Conservation (phyloP, 2,888 invertebrate species). For the Sarcophaga caerulescens region DNA sequence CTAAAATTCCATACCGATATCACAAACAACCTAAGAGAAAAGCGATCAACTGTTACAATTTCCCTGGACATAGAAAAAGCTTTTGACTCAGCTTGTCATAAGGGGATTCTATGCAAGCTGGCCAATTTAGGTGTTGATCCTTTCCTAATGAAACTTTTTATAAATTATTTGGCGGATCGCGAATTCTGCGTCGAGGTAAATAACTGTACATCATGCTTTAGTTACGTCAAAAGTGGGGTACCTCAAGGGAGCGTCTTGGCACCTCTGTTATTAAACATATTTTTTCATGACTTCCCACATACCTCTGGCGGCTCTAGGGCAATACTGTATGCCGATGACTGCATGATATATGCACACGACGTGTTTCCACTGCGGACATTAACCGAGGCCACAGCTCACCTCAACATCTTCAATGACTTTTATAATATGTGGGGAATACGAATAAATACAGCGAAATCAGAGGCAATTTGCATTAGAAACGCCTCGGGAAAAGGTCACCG, state of each 20-base stretch:
- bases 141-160: background rate
- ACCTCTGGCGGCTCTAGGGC: background rate
- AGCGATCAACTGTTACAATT: background rate
- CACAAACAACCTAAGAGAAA: background rate
- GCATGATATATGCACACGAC: background rate
- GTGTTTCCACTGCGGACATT: too few species aligned
- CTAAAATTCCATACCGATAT: background rate
- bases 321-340: background rate
- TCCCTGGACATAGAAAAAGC: too few species aligned
- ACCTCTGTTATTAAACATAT: background rate
- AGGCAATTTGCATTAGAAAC: background rate
- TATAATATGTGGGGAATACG: background rate
- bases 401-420: background rate
- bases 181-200: background rate
- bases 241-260: conserved; percentile 26
- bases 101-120: too few species aligned
- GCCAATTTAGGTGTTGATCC: too few species aligned
- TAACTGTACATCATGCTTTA: background rate
- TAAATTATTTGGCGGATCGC: background rate
- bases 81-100: too few species aligned
- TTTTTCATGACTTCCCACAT: background rate
- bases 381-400: too few species aligned
- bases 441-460: background rate
- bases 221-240: conserved; percentile 3
- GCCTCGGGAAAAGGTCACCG: too few species aligned